Percentiles rank a stretch among this genome's conserved stretches.
Conservation (phyloP, 2,797 vertebrate species). For the Propithecus deckenii region DNA sequence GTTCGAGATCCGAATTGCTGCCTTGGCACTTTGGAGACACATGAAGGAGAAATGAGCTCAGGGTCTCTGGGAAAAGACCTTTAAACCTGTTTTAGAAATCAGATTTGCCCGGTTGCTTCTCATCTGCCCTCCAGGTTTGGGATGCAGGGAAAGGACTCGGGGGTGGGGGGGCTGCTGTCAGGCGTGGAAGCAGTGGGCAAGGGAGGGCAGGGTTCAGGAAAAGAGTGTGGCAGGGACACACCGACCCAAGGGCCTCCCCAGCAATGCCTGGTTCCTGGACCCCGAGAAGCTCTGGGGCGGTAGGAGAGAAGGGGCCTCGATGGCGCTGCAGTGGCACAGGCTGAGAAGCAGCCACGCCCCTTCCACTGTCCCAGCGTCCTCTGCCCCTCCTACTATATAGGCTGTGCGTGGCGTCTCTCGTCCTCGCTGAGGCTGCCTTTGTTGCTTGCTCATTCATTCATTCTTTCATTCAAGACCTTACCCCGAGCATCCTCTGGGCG, state of each 20-base stretch:
- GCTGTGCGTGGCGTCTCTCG: neutral
- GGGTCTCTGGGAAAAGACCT: slow-evolving; percentile 68
- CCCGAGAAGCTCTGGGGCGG: neutral
- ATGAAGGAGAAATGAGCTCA: slow-evolving; percentile 64
- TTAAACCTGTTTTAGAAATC: slow-evolving; percentile 45
- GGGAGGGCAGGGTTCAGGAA: slow-evolving; percentile 42
- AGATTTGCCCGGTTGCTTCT: neutral
- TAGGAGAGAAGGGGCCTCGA: neutral
- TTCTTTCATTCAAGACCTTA: neutral
- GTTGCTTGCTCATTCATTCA: neutral
- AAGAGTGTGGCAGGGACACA: neutral
- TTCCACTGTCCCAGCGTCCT: neutral
- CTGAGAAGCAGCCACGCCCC: neutral
- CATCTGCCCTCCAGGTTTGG: slow-evolving; percentile 18
- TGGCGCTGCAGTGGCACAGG: neutral
- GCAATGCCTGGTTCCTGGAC: neutral
- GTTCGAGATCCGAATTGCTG: neutral
- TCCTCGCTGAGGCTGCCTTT: neutral
- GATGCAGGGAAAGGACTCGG: neutral
- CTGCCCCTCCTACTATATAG: neutral
- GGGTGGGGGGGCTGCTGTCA: neutral
- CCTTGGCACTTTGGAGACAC: slow-evolving; percentile 11
- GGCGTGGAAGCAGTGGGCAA: neutral
- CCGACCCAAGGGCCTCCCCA: neutral
- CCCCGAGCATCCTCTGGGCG: neutral